A percentile compares a stretch with the other conserved stretches of the same genome.
phyloP scores from a whole-genome alignment of 2,113 vertebrate genomes.

The Ameiurus melas region DNA sequence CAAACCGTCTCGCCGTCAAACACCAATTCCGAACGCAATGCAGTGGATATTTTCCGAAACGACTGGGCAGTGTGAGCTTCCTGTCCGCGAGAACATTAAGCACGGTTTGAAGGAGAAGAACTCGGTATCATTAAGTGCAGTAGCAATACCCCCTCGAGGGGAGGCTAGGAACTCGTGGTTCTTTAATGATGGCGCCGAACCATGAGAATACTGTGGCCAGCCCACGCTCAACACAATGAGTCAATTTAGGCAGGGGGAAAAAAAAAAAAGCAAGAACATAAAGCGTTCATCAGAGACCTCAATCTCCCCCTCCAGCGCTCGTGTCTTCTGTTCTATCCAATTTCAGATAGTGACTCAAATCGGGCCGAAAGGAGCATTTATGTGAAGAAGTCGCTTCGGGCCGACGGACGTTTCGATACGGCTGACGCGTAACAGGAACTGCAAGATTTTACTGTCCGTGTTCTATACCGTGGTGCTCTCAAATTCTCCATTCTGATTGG shows the following conservation, averaged over 20 bases:
- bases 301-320: constrained; percentile 22
- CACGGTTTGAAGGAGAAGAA: constrained; percentile 23
- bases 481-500: not conserved
- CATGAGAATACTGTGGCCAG: constrained; percentile 1
- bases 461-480: not conserved
- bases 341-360: constrained; percentile 26
- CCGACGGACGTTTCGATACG: not conserved
- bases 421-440: not conserved
- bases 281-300: constrained; percentile 39
- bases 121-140: constrained; percentile 44
- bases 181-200: constrained; percentile 43
- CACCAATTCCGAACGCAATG: not conserved
- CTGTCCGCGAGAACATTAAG: constrained; percentile 25
- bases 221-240: constrained; percentile 37
- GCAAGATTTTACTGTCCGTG: not conserved
- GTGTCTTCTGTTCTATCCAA: constrained; percentile 17
- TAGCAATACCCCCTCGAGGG: constrained; percentile 27
- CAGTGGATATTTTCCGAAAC: not conserved
- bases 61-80: not conserved
- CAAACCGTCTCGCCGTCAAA: not conserved
- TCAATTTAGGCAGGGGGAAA: constrained; percentile 15
- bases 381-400: not conserved
- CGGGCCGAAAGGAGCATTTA: not conserved
- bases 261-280: not conserved
- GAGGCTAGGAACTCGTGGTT: constrained; percentile 15